Evolutionary conservation across 2,113 vertebrate genomes (phyloP).

Genomic region (Rhizomys pruinosus): DNA sequence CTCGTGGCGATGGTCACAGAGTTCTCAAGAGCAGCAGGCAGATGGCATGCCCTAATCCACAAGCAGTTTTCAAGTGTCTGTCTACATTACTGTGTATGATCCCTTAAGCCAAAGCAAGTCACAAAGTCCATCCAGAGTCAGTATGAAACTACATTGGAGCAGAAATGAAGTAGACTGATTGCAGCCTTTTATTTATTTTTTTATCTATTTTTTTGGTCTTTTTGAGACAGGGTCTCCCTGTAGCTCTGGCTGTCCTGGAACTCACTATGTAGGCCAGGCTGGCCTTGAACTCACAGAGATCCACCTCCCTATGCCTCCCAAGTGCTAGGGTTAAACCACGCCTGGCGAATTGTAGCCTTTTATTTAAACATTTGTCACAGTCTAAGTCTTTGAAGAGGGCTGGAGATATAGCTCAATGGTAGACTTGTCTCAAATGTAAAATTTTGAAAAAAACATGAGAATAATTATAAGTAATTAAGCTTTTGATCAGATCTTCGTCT

Average conservation of each 20-base stretch:
- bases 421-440: not conserved
- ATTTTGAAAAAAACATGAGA: not conserved
- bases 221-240: too few relatives aligned
- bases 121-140: not conserved
- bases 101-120: not conserved
- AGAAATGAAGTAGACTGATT: not conserved
- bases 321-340: too few relatives aligned
- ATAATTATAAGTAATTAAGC: constrained; percentile 13
- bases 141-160: not conserved
- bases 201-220: too few relatives aligned
- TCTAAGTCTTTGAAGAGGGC: not conserved
- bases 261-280: too few relatives aligned
- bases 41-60: not conserved
- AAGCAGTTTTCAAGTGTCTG: not conserved
- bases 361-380: not conserved
- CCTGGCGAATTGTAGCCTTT: too few relatives aligned
- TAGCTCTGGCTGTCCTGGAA: too few relatives aligned
- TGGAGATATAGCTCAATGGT: too few relatives aligned
- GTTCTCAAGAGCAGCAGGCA: not conserved
- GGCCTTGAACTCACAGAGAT: too few relatives aligned
- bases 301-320: too few relatives aligned
- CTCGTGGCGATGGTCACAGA: not conserved
- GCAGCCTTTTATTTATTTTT: too few relatives aligned
- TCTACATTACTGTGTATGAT: not conserved
- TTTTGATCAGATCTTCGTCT: not conserved